Conservation (phyloP, 2,888 invertebrate species). For the Hypsopygia costalis region DNA sequence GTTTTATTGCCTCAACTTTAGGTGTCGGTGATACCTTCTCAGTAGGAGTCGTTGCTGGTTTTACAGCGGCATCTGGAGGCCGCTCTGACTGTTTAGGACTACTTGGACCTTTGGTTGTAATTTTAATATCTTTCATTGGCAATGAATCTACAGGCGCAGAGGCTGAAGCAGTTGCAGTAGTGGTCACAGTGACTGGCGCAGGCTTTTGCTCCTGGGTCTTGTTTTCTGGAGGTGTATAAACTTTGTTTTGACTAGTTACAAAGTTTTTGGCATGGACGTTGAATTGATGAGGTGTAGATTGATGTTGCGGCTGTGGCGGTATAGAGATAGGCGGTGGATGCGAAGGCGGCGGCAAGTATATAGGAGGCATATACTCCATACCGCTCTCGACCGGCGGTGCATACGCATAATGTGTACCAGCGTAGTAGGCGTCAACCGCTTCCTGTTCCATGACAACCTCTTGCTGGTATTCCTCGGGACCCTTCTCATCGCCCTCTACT, state of each 20-base stretch:
- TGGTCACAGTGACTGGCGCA: slow-evolving; percentile 34
- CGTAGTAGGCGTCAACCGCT: slow-evolving; percentile 71
- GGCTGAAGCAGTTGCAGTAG: slow-evolving; percentile 36
- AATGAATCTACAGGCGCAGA: slow-evolving; percentile 50
- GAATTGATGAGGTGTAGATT: slow-evolving; percentile 62
- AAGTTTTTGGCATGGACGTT: slow-evolving; percentile 77
- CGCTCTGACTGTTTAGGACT: slow-evolving; percentile 62
- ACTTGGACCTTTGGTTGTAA: slow-evolving; percentile 47
- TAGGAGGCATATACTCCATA: slow-evolving; percentile 66
- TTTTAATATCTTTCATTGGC: slow-evolving; percentile 69
- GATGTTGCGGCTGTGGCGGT: slow-evolving; percentile 49
- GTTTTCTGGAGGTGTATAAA: slow-evolving; percentile 40
- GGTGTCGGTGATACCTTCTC: slow-evolving; percentile 47
- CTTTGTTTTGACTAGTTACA: slow-evolving; percentile 54
- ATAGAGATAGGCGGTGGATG: slow-evolving; percentile 53
- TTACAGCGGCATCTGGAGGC: slow-evolving; percentile 32
- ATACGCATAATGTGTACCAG: slow-evolving; percentile 61
- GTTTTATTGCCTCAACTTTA: slow-evolving; percentile 54
- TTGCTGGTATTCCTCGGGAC: slow-evolving; percentile 66
- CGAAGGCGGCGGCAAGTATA: slow-evolving; percentile 63
- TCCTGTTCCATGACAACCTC: slow-evolving; percentile 75
- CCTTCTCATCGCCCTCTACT: slow-evolving; percentile 68
- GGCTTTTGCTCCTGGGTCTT: slow-evolving; percentile 44
- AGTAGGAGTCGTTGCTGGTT: slow-evolving; percentile 32
- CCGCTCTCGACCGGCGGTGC: slow-evolving; percentile 59